A percentile compares a stretch with the other conserved stretches of the same genome.
Evolutionary conservation across 2,113 vertebrate species (phyloP).

Genomic region (Eulemur macaco): DNA sequence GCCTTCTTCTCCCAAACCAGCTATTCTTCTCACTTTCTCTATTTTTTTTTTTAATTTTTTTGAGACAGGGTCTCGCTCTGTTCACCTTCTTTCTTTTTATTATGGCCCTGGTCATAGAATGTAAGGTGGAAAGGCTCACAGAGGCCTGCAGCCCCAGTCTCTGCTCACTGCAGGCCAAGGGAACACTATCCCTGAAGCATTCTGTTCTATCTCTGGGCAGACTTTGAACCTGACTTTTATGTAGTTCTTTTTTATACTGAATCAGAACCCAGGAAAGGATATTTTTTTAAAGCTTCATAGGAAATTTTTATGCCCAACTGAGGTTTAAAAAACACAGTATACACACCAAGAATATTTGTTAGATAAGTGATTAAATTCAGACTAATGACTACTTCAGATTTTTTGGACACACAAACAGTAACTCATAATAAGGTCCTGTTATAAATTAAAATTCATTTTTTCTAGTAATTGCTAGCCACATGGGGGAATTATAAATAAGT

Average conservation of each 20-base stretch:
- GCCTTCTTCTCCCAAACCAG: background rate
- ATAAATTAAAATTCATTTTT: background rate
- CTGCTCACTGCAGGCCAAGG: background rate
- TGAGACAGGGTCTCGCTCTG: too few relatives aligned
- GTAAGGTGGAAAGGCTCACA: background rate
- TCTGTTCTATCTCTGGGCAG: background rate
- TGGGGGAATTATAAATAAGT: background rate
- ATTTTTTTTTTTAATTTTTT: background rate
- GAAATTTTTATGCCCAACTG: background rate
- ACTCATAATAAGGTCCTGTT: background rate
- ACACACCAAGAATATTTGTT: background rate
- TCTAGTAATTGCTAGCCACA: background rate
- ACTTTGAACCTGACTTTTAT: background rate
- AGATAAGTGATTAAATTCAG: background rate
- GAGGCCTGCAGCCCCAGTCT: background rate
- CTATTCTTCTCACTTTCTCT: background rate
- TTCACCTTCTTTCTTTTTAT: too few relatives aligned
- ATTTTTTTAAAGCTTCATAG: background rate
- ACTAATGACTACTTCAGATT: background rate
- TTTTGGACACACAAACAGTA: background rate
- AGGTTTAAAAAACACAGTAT: background rate
- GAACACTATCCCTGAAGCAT: background rate
- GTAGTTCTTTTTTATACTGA: background rate
- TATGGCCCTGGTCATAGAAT: background rate
- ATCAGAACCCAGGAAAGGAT: constrained; percentile 11